A percentile compares a stretch with the other conserved stretches of the same genome.
These are phyloP conservation scores for Riparia riparia DNA, from an alignment of 2,113 vertebrate genomes.

Conservation along the genomic window DNA sequence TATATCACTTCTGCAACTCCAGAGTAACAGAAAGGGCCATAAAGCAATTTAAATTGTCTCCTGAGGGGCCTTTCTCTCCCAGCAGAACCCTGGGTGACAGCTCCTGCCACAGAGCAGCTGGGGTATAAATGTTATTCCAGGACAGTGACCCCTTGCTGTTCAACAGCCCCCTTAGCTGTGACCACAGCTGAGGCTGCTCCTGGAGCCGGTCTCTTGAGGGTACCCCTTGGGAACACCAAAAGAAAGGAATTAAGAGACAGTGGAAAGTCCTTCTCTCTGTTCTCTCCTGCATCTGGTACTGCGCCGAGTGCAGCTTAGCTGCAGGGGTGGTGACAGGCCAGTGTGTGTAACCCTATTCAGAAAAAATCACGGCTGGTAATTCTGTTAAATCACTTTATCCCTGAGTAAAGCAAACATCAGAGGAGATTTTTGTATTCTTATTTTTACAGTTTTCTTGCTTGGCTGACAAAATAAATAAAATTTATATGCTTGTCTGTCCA, in stretches of 20 bases:
- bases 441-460: conserved; percentile 51
- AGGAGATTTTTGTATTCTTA: conserved; percentile 46
- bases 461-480: conserved; percentile 39
- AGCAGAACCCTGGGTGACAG: background rate
- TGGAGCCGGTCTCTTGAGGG: rapidly evolving
- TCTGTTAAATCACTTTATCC: conserved; percentile 41
- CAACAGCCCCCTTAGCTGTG: background rate
- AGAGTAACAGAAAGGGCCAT: background rate
- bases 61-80: background rate
- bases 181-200: background rate
- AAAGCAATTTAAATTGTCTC: conserved; percentile 7
- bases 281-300: background rate
- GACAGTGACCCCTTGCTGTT: background rate
- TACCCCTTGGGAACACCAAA: background rate
- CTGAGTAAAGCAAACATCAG: conserved; percentile 27
- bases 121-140: background rate
- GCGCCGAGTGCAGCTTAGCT: background rate
- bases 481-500: conserved; percentile 46
- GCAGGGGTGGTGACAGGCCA: background rate
- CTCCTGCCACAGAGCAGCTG: background rate
- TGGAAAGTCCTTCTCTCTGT: background rate
- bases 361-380: conserved; percentile 20
- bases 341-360: background rate
- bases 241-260: background rate
- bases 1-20: background rate